phyloP scores from a whole-genome alignment of 2,113 vertebrate genomes.

The Microtus pennsylvanicus region DNA sequence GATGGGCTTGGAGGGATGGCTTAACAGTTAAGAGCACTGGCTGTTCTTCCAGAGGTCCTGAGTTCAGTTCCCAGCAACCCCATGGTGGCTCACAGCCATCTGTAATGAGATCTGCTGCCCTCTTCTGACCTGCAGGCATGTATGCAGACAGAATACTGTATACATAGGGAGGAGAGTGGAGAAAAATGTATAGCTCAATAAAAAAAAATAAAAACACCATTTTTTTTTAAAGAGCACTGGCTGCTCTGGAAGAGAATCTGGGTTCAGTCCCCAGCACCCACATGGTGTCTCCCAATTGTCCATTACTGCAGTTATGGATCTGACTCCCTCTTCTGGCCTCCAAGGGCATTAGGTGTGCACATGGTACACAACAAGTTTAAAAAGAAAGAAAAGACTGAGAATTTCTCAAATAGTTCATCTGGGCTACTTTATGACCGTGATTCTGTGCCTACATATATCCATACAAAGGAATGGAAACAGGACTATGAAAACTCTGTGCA shows the following conservation, averaged over 20 bases:
- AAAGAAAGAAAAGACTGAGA: not conserved
- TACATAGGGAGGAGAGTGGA: too few species aligned
- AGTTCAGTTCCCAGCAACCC: too few species aligned
- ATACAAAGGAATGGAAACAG: not conserved
- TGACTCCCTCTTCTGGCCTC: not conserved
- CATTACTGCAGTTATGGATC: not conserved
- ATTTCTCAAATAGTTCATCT: not conserved
- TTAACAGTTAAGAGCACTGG: not conserved
- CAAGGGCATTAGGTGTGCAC: not conserved
- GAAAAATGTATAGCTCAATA: too few species aligned
- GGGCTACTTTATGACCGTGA: not conserved
- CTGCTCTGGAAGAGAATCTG: too few species aligned
- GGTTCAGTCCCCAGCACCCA: too few species aligned
- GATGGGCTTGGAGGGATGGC: not conserved
- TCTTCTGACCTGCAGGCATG: too few species aligned
- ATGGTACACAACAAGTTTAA: not conserved
- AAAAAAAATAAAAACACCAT: too few species aligned
- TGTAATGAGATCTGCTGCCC: too few species aligned
- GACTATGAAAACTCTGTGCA: not conserved
- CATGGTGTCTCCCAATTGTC: not conserved
- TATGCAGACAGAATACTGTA: too few species aligned
- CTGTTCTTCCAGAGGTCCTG: not conserved
- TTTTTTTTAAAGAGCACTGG: too few species aligned
- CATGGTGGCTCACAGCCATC: too few species aligned
- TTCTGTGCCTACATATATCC: not conserved